Conservation (phyloP, 2,888 invertebrate species). For the Drosophila mercatorum region DNA sequence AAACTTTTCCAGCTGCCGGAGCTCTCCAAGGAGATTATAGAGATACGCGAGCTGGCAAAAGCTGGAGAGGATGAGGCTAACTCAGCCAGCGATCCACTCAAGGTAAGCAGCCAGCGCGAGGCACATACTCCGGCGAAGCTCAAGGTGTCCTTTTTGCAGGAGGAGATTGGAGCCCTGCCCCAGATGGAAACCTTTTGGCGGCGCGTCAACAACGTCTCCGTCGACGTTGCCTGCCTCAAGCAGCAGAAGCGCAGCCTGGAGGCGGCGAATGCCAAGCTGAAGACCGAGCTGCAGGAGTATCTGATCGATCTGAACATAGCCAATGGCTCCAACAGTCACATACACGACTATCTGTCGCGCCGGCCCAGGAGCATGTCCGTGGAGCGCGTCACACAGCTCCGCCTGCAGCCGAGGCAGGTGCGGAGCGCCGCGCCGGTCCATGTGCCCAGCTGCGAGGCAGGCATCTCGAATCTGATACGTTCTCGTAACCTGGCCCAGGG, state of each 20-base stretch:
- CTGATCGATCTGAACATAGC: constrained; percentile 87
- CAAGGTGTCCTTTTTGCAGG: constrained; percentile 72
- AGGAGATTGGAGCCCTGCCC: constrained; percentile 86
- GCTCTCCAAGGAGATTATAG: constrained; percentile 68
- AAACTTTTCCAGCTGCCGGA: constrained; percentile 84
- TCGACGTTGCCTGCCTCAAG: constrained; percentile 86
- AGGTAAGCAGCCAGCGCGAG: constrained; percentile 28
- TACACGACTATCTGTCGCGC: constrained; percentile 79
- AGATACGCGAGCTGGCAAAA: constrained; percentile 73
- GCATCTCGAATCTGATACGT: constrained; percentile 86
- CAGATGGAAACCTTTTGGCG: constrained; percentile 90
- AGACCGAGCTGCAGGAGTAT: constrained; percentile 87
- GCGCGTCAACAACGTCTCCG: constrained; percentile 86
- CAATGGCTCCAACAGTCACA: constrained; percentile 79
- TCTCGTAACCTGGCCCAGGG: constrained; percentile 68
- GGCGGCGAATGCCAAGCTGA: constrained; percentile 88
- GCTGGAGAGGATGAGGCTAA: constrained; percentile 72
- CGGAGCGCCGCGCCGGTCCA: constrained; percentile 59
- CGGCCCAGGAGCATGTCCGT: constrained; percentile 84
- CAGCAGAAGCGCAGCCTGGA: constrained; percentile 83
- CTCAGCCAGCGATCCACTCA: constrained; percentile 47
- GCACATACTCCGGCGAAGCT: not conserved
- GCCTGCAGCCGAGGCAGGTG: constrained; percentile 64
- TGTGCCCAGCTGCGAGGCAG: constrained; percentile 85
- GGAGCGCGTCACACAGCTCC: constrained; percentile 79